Evolutionary conservation across 2,797 vertebrate genomes (phyloP), one percentile per base, ranked within the genome.

Genomic region (Intellagama lesueurii): DNA sequence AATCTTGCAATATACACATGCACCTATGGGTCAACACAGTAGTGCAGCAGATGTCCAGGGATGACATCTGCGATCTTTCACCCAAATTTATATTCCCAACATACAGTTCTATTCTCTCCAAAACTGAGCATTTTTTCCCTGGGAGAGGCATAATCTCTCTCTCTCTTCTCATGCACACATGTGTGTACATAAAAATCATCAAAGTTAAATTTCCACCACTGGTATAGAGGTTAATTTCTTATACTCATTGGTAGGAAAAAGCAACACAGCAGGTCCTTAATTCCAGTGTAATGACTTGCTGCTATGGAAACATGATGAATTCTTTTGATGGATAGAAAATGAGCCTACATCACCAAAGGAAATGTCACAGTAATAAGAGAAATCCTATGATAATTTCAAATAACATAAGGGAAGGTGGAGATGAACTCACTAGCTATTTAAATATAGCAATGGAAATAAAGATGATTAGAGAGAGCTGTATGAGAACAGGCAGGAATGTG

Each of bases 271-370:
- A 90, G 44, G 11, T 47, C 9, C 1, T 80, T 78, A 64, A 28
- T 86, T 88, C 14, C 60, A 64, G 47, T 88, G 87, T 84, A 85
- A 80, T 89, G 90, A 91, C 44, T 91, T 78, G 49, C 52, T 93
- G 35, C 64, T 93, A 86, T 90, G 90, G n/a, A 91, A 96, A 92
- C 75, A 24, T 40, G 78, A 76, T 7, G 2, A 95, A 66, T 80
- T 64, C 24, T 91, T 81, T 90, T 89, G 24, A 89, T 76, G 22
- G 83, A 5, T 86, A 93, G 91, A 76, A 87, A 93, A 89, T 49
- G 28, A 91, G 83, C 14, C 35, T 47, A 17, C 85, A 68, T 72
- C 73, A 90, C 2, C 75, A 91, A 93, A 90, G 24, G 72, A 95
- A 94, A 90, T 92, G 49, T 91, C 80, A 92, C 64, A 86, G 70